Base-by-base conservation (phyloP, 64 coral and sea anemone genomes). In the Stylophora pistillata region DNA sequence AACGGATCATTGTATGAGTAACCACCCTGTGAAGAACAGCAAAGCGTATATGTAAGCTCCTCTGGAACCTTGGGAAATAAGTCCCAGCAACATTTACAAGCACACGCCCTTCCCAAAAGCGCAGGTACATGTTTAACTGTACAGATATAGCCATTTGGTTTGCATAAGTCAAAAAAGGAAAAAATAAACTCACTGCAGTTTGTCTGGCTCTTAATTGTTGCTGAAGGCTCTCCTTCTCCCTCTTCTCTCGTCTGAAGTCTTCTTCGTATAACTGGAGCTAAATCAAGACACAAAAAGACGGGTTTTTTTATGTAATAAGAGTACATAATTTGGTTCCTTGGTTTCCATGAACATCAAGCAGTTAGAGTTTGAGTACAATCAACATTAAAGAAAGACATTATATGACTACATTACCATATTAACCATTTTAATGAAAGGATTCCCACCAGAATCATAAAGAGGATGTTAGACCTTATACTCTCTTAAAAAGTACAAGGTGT, bases 181-280 rank as follows among this genome's bases (percentile, higher is more conserved):
- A 47, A 47, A 7, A 47, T 4, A 47, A 25, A 68, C 80, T 70
- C 21, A 84, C 80, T 23, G 33, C 80, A 84, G 32, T 54, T 69
- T 27, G 15, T 33, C 52, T 53, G 64, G 80, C 62, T 31, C 80
- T 84, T n/a, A 84, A 23, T 37, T 84, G 80, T 53, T 84, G 61
- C 34, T 84, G 80, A 18, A 84, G 13, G 53, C 30, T 84, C 33
- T 70, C 80, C 26, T 84, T 84, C 34, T 84, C 80, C 54, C 80
- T 84, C 20, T 84, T 84, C 65, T 84, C 80, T 53, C 80, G 69
- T 69, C 69, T 84, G 62, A 84, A 84, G 34, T 84, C 80, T 70
- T 84, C 80, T 53, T 84, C 61, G 27, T 84, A 84, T 21, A 84
- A 53, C 16, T 84, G 80, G 21, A 70, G 33, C 80, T 84, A 37